Conservation (phyloP, 1,140 invertebrate species). For the Drosophila bipectinata region DNA sequence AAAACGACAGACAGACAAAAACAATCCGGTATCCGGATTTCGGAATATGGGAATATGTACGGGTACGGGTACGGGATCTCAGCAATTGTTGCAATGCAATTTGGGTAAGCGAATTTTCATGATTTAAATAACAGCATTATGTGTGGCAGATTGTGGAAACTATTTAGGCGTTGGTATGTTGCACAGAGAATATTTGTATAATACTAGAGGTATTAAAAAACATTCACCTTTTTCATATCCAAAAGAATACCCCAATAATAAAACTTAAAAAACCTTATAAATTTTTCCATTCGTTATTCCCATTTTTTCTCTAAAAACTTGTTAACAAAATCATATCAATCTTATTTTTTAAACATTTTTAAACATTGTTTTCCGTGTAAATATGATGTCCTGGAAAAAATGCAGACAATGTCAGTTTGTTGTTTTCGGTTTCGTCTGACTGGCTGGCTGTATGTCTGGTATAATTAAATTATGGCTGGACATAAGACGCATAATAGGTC, state of each 20-base stretch:
- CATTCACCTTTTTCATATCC: no score
- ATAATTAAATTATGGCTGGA: constrained; percentile 84
- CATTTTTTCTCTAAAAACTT: no score
- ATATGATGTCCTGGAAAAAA: constrained; percentile 39
- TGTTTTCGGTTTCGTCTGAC: constrained; percentile 13
- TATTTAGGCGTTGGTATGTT: background rate
- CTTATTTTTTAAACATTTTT: background rate
- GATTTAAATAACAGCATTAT: constrained; percentile 75
- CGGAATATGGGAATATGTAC: background rate
- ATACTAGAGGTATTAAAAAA: no score
- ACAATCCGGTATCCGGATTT: background rate
- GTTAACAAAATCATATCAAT: background rate
- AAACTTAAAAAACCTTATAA: no score
- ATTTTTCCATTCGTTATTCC: background rate
- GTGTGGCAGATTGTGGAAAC: constrained; percentile 40
- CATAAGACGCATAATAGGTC: constrained; percentile 84
- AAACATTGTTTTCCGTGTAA: background rate
- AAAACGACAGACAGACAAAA: constrained; percentile 12
- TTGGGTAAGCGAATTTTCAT: constrained; percentile 79
- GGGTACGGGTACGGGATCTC: constrained; percentile 20
- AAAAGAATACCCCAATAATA: no score
- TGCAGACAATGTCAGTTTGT: constrained; percentile 32
- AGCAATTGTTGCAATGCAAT: constrained; percentile 78
- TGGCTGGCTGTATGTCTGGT: constrained; percentile 58
- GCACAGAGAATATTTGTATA: background rate